Evolutionary conservation across 2,113 vertebrate genomes (phyloP).

Genomic region (Grallaria varia): DNA sequence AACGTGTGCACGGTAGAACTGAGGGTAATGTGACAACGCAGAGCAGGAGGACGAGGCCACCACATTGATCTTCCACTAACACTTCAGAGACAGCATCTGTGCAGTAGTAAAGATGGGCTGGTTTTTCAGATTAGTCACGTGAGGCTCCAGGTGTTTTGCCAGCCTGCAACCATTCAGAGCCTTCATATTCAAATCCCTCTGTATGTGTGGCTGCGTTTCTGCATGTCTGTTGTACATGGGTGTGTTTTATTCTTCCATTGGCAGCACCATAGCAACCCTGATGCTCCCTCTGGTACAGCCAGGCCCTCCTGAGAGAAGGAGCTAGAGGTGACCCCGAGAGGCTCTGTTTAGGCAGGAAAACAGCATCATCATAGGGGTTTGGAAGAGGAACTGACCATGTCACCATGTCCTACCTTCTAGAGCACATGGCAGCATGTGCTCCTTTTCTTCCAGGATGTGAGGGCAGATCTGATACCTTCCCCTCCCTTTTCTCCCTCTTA

Average conservation of each 20-base stretch:
- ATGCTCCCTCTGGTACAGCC: background rate
- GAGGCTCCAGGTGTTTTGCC: background rate
- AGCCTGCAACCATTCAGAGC: background rate
- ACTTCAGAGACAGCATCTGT: background rate
- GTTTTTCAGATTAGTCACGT: background rate
- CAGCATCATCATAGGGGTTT: background rate
- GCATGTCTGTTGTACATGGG: accelerated
- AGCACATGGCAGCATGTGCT: background rate
- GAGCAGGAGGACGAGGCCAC: background rate
- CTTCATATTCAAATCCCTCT: background rate
- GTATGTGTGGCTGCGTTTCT: background rate
- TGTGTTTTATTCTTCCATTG: background rate
- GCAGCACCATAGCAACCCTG: background rate
- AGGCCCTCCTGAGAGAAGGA: background rate
- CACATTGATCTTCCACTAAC: background rate
- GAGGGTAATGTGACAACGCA: background rate
- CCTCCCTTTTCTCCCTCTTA: background rate
- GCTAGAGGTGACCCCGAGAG: background rate
- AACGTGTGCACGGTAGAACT: background rate
- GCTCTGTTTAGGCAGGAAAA: background rate
- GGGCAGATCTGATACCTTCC: background rate
- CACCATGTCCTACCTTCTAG: background rate
- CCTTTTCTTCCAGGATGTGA: background rate
- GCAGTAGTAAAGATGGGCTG: background rate
- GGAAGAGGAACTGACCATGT: background rate